phyloP scores from a whole-genome alignment of 2,113 vertebrate species.

The Chaetura pelagica region DNA sequence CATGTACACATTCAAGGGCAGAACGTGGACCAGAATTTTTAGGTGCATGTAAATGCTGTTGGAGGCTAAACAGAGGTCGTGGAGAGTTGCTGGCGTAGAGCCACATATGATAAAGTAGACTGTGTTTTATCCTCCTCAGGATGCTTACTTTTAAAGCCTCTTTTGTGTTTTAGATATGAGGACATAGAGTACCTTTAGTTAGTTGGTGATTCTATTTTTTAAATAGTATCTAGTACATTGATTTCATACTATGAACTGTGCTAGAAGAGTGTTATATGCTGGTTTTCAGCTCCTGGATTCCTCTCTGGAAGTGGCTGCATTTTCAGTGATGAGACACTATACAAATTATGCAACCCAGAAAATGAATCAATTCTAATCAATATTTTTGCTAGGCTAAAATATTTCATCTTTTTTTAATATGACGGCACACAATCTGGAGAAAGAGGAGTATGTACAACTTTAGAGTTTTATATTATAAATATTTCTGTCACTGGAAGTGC shows the following conservation, averaged over 20 bases:
- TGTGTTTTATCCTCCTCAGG: not conserved
- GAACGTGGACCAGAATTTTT: not conserved
- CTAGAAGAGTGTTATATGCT: not conserved
- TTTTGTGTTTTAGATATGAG: not conserved
- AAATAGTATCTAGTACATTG: not conserved
- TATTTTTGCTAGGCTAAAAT: not conserved
- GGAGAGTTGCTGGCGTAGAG: not conserved
- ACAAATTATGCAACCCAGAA: not conserved
- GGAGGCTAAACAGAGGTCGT: not conserved
- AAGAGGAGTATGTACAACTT: not conserved
- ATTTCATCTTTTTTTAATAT: not conserved
- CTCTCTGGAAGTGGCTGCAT: not conserved
- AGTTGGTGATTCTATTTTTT: not conserved
- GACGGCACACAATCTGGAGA: not conserved
- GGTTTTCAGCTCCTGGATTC: not conserved
- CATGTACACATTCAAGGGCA: not conserved
- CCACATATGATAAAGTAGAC: not conserved
- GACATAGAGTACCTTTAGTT: not conserved
- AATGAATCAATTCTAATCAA: not conserved
- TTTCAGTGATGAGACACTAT: not conserved
- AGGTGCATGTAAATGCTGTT: not conserved
- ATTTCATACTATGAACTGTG: conserved; percentile 16
- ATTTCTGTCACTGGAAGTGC: not conserved
- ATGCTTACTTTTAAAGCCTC: not conserved
- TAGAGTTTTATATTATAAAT: not conserved